Evolutionary conservation across 2,888 invertebrate species (phyloP), one percentile per base, ranked within the genome.

Genomic region (Drosophila pullipes): DNA sequence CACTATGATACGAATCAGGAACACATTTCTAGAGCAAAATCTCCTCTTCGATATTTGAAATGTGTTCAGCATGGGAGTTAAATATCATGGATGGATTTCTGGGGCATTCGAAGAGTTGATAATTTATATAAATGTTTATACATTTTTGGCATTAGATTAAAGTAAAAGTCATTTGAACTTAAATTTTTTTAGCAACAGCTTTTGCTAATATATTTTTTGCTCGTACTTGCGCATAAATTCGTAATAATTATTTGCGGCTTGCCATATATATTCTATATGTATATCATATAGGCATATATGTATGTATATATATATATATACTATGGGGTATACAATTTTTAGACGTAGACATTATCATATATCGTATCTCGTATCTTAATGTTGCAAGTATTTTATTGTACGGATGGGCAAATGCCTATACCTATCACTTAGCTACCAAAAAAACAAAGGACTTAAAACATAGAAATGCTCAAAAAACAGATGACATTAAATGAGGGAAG

Each of bases 221-320:
- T 86, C 69, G 44, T 71, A 62, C 33, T 75, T 89, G 85, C 85
- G 90, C 85, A 90, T 91, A 91, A 91, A 91, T 91, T 91, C 89
- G 91, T 85, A 81, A 76, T 83, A 88, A 78, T 83, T 82, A 81
- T 82, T 77, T 83, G 81, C 82, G 76, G 78, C 88, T 88, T 81
- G 74, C 78, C 77, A 47, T 59, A 58, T 57, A 58, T 44, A 4
- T 7, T 39, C 39, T 57, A 57, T 57, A 57, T 57, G 57, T 57
- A 39, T 39, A 57, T 67, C 44, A 55, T 76, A 76, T 59, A 55
- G 35, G 41, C 22, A 41, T 60, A 44, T 63, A 47, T 53, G 37
- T 69, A 37, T 69, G 41, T 57, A 44, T 66, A 57, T 55, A 25
- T 28, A 22, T 59, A 61, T 62, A 62, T 74, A 59, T 74, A 52